phyloP scores from a whole-genome alignment of 1,140 invertebrate species.

The Tetraneura akinire region DNA sequence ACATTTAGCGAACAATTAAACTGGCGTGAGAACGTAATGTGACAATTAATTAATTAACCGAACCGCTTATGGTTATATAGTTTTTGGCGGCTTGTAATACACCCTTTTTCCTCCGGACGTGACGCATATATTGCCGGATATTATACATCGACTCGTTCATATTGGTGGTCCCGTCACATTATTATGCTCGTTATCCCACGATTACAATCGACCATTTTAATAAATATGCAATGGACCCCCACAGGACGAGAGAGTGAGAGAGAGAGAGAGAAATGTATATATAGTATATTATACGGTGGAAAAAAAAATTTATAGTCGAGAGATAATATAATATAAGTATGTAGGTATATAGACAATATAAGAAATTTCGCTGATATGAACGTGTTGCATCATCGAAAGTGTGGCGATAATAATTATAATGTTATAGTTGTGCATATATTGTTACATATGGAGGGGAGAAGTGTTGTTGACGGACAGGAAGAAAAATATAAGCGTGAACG shows the following conservation, averaged over 20 bases:
- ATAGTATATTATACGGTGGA: no score
- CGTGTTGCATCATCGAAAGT: no score
- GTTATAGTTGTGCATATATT: background rate
- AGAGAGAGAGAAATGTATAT: background rate
- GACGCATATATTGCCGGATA: conserved; percentile 43
- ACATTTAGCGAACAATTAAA: conserved; percentile 38
- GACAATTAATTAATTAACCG: conserved; percentile 43
- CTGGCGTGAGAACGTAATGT: conserved; percentile 42
- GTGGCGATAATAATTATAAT: no score
- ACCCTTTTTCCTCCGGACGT: conserved; percentile 44
- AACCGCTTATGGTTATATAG: background rate
- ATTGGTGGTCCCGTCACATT: background rate
- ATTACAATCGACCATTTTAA: conserved; percentile 24
- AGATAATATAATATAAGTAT: no score
- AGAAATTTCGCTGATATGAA: no score
- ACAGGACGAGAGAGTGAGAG: background rate
- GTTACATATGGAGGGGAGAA: background rate
- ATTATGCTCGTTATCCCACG: conserved; percentile 32
- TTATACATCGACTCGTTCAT: background rate
- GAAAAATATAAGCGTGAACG: conserved; percentile 12
- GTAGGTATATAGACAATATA: no score
- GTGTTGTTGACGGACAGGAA: background rate
- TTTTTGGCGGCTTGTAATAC: conserved; percentile 30
- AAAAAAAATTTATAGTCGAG: no score
- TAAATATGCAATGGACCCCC: conserved; percentile 20